These are phyloP conservation scores for Trinorchestia longiramus DNA, from an alignment of 1,140 invertebrate species.

Conservation along the genomic window DNA sequence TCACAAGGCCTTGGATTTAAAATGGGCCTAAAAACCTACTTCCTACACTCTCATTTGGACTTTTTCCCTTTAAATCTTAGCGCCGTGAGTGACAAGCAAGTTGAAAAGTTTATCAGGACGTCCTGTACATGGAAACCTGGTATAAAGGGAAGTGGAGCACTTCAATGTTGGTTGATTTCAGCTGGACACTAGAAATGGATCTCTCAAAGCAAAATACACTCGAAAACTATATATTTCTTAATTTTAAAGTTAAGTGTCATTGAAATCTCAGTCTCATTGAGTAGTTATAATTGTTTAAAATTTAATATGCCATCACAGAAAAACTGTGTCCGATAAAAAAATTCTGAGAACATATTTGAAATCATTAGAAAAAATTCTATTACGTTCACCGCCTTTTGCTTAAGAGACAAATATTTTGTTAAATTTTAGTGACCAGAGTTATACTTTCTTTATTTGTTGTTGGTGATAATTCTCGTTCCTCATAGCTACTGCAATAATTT, in stretches of 20 bases:
- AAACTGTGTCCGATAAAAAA: background rate
- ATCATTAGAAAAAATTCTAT: background rate
- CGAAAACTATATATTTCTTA: slow-evolving; percentile 11
- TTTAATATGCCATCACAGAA: background rate
- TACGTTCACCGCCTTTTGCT: background rate
- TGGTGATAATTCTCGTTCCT: no score
- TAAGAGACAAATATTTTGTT: background rate
- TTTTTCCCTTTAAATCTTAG: slow-evolving; percentile 47
- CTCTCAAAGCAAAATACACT: slow-evolving; percentile 33
- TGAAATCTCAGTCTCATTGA: slow-evolving; percentile 40
- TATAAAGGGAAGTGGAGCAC: no score
- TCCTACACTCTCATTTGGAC: slow-evolving; percentile 21
- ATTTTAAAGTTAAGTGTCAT: no score
- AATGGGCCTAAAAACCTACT: slow-evolving; percentile 42
- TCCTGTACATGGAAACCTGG: no score
- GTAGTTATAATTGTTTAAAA: slow-evolving; percentile 4
- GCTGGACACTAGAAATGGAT: slow-evolving; percentile 26
- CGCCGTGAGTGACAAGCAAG: no score
- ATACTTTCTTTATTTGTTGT: no score
- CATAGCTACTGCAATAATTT: no score
- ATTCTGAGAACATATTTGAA: slow-evolving; percentile 29
- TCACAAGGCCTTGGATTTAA: slow-evolving; percentile 38
- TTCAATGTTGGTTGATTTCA: slow-evolving; percentile 40
- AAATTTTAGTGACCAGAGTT: slow-evolving; percentile 53
- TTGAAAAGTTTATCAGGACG: no score